Evolutionary conservation across 1,140 invertebrate species (phyloP).

Genomic region (Drepana arcuata): DNA sequence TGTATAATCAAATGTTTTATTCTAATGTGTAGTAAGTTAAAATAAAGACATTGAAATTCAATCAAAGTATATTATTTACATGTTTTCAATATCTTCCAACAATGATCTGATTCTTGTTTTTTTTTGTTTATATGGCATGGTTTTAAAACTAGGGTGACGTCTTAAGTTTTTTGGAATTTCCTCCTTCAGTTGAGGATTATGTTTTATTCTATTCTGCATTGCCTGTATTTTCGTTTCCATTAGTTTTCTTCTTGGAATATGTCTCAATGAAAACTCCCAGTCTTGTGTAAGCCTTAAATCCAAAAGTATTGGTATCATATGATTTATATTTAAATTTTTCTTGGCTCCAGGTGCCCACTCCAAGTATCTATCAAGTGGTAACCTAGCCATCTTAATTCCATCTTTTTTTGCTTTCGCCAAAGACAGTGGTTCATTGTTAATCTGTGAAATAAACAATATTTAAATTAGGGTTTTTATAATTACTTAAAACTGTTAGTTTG

Average conservation of each 20-base stretch:
- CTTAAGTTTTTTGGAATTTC: constrained; percentile 31
- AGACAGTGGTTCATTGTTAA: constrained; percentile 80
- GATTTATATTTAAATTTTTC: constrained; percentile 88
- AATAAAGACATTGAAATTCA: constrained; percentile 36
- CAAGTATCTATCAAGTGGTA: constrained; percentile 85
- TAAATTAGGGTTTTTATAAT: too few relatives aligned
- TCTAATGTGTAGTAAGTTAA: constrained; percentile 27
- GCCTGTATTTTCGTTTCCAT: constrained; percentile 61
- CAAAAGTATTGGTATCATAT: constrained; percentile 81
- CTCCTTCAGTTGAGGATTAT: constrained; percentile 28
- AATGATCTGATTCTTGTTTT: constrained; percentile 31
- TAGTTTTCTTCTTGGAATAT: constrained; percentile 84
- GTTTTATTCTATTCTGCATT: constrained; percentile 43
- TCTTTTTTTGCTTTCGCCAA: constrained; percentile 90
- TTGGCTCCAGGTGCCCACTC: constrained; percentile 80
- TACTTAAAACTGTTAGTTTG: too few relatives aligned
- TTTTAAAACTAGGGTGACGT: too few relatives aligned
- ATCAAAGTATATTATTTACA: constrained; percentile 30
- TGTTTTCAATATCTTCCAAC: constrained; percentile 51
- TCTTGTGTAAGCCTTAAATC: constrained; percentile 77
- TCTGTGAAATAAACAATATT: constrained; percentile 54
- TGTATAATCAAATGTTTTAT: too few relatives aligned
- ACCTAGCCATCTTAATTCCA: constrained; percentile 81
- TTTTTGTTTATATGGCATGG: constrained; percentile 15
- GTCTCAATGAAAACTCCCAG: constrained; percentile 79